Evolutionary conservation across 2,797 vertebrate genomes (phyloP).

Genomic region (Amphiprion clarkii): DNA sequence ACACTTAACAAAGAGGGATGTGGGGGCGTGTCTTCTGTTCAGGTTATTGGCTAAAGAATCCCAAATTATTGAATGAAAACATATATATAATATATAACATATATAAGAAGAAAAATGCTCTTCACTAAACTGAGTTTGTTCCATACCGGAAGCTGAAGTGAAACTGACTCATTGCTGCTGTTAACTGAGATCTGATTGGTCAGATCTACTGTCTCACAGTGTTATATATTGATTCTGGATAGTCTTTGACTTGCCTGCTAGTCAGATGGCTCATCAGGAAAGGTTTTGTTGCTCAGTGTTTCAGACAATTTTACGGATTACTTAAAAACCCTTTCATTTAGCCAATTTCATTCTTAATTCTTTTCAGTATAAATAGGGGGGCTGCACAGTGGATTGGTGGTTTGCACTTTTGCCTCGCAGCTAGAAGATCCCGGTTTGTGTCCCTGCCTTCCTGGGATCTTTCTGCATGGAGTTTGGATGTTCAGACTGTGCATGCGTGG

Average conservation of each 20-base stretch:
- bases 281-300: neutral
- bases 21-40: neutral
- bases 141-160: neutral
- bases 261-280: too few relatives aligned
- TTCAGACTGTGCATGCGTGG: too few relatives aligned
- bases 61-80: constrained; percentile 8
- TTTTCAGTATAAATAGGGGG: too few relatives aligned
- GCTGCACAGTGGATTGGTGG: too few relatives aligned
- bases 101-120: neutral
- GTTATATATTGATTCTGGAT: too few relatives aligned
- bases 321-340: too few relatives aligned
- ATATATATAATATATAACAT: neutral
- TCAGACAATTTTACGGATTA: neutral
- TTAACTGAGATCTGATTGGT: neutral
- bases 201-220: neutral
- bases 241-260: too few relatives aligned
- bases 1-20: constrained; percentile 13
- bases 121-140: neutral
- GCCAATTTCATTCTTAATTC: too few relatives aligned
- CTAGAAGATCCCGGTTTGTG: too few relatives aligned
- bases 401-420: too few relatives aligned
- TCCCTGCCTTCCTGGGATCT: too few relatives aligned
- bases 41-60: constrained; percentile 6
- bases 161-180: neutral
- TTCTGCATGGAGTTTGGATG: too few relatives aligned